A percentile compares a stretch with the other conserved stretches of the same genome.
Evolutionary conservation across 2,797 vertebrate species (phyloP).

Genomic region (Pipistrellus nathusii): DNA sequence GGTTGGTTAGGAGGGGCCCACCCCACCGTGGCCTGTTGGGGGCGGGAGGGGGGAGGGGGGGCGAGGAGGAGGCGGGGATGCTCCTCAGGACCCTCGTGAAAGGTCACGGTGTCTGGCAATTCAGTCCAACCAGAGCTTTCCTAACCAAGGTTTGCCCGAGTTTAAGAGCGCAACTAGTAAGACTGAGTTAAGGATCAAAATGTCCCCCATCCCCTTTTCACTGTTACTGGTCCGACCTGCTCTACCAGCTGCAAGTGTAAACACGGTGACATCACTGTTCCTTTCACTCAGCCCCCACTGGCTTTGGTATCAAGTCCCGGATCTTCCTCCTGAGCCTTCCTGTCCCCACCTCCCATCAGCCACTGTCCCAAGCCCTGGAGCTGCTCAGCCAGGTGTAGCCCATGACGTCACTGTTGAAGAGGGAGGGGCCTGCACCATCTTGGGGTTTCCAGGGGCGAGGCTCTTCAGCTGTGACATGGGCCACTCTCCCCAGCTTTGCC

Average conservation of each 20-base stretch:
- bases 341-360: background rate
- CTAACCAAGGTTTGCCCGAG: background rate
- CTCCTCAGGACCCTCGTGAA: background rate
- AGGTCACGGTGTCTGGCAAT: background rate
- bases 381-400: background rate
- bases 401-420: background rate
- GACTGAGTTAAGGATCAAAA: background rate
- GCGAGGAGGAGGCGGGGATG: background rate
- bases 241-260: background rate
- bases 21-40: background rate
- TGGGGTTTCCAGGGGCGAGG: background rate
- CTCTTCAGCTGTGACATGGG: background rate
- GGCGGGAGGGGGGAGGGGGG: no score
- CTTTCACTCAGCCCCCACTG: background rate
- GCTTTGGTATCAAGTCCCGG: background rate
- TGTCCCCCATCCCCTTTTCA: background rate
- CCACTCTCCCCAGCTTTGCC: background rate
- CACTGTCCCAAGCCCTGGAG: background rate
- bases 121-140: background rate
- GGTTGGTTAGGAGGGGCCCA: background rate
- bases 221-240: slow-evolving; percentile 54
- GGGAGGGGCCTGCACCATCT: background rate
- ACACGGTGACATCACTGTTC: background rate
- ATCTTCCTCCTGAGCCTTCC: background rate
- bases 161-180: background rate